phyloP scores from a whole-genome alignment of 2,888 invertebrate genomes.

The Perdita meconis region DNA sequence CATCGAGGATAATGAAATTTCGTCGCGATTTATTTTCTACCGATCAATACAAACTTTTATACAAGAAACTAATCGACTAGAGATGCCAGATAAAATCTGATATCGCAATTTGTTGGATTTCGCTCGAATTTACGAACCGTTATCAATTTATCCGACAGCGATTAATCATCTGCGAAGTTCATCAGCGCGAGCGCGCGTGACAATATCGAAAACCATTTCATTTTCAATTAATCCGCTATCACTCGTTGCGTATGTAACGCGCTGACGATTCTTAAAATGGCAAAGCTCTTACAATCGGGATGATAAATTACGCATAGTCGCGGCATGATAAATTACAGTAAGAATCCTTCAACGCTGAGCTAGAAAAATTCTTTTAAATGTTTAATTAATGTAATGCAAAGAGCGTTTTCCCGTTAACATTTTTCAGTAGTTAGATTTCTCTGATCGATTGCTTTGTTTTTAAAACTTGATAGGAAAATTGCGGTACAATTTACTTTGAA shows the following conservation, averaged over 20 bases:
- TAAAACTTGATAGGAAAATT: not conserved
- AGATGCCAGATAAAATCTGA: constrained; percentile 3
- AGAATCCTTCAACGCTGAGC: constrained; percentile 4
- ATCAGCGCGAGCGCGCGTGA: constrained; percentile 23
- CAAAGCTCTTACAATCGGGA: constrained; percentile 8
- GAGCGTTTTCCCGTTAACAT: not conserved
- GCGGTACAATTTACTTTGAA: not conserved
- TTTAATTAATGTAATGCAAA: constrained; percentile 18
- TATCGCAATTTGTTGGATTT: constrained; percentile 23
- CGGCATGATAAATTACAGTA: constrained; percentile 29
- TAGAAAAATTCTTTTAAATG: not conserved
- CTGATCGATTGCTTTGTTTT: not conserved
- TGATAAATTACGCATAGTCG: constrained; percentile 25
- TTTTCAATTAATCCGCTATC: constrained; percentile 45
- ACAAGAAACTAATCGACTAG: not conserved
- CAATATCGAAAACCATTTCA: constrained; percentile 53
- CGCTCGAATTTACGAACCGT: not conserved
- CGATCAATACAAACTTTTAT: not conserved
- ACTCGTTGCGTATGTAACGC: constrained; percentile 7
- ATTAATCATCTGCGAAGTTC: constrained; percentile 46
- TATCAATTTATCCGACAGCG: not conserved
- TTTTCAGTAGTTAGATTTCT: not conserved
- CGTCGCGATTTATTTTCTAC: not conserved
- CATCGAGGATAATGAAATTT: not conserved
- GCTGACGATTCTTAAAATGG: constrained; percentile 20